Base-by-base conservation (phyloP, 2,797 vertebrate genomes). In the Gymnodraco acuticeps region DNA sequence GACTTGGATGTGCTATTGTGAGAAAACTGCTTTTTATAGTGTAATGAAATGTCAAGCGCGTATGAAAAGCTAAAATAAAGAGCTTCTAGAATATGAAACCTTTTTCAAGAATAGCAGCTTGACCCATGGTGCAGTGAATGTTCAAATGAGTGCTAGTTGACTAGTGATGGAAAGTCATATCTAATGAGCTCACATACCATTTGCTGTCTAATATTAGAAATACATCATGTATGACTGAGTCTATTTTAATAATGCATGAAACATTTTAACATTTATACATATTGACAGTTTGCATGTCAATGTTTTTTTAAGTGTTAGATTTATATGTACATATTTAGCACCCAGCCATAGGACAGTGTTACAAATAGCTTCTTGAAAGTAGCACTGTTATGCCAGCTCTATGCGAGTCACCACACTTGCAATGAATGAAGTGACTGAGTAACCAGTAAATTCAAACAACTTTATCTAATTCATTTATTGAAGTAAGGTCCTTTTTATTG, bases 91-190 rank as follows among this genome's bases (percentile, higher is more conserved):
- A 92, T 88, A 87, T 91, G 88, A 93, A 83, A 87, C 86, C 85
- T 89, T 87, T 85, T 87, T 85, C 79, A 92, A 90, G 90, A 93
- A 92, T 89, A 93, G 89, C 84, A 80, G 66, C 50, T 53, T 82
- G 88, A 89, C 80, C 80, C 88, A 85, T 82, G 80, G 74, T 72
- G 69, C 75, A 70, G 78, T 54, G 68, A 74, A 82, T 75, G 78
- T 88, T 89, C 76, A 89, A 72, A 80, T 3, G 15, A 80, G 74
- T 14, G 23, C 54, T 10, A 20, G 69, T 64, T 53, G 75, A 70
- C 19, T 54, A 53, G 41, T 52, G 67, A 77, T 73, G 38, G 73
- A 33, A 70, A 73, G 73, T 81, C 64, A 10, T 51, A 27, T 81
- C 42, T 41, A 75, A 47, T 64, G 48, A 76, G 67, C 62, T 71